Evolutionary conservation across 2,888 invertebrate genomes (phyloP).

Genomic region (Mesorhabditis sp.): DNA sequence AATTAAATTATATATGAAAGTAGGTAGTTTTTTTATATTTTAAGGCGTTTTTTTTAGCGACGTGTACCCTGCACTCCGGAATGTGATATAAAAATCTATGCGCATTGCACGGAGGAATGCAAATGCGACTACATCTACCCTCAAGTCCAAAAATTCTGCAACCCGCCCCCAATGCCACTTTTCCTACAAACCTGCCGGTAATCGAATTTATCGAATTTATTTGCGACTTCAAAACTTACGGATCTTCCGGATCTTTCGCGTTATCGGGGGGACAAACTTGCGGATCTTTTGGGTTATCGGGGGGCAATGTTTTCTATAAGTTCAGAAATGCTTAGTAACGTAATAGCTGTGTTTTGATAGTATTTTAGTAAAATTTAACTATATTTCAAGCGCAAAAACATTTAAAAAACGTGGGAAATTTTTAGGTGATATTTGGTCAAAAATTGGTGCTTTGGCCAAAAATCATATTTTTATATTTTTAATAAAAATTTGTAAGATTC

Average conservation of each 20-base stretch:
- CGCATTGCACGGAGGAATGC: conserved; percentile 49
- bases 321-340: too few relatives aligned
- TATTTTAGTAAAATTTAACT: too few relatives aligned
- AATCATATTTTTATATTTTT: background rate
- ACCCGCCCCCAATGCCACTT: conserved; percentile 49
- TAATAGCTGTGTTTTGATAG: too few relatives aligned
- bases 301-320: conserved; percentile 1
- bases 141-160: conserved; percentile 47
- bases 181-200: conserved; percentile 50
- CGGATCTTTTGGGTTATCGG: background rate
- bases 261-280: too few relatives aligned
- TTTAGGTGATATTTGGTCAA: too few relatives aligned
- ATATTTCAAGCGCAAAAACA: too few relatives aligned
- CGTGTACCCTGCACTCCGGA: conserved; percentile 49
- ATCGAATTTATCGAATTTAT: too few relatives aligned
- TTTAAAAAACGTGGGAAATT: too few relatives aligned
- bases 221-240: too few relatives aligned
- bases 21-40: conserved; percentile 7
- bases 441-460: too few relatives aligned
- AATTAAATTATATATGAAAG: conserved; percentile 26
- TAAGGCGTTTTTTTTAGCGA: conserved; percentile 21
- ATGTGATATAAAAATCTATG: conserved; percentile 38
- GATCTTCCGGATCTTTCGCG: too few relatives aligned
- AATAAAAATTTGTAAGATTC: background rate
- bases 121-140: conserved; percentile 52